A percentile compares a stretch with the other conserved stretches of the same genome.
Conservation (phyloP, 2,113 vertebrate genomes). For the Ivindomyrus marchei region DNA sequence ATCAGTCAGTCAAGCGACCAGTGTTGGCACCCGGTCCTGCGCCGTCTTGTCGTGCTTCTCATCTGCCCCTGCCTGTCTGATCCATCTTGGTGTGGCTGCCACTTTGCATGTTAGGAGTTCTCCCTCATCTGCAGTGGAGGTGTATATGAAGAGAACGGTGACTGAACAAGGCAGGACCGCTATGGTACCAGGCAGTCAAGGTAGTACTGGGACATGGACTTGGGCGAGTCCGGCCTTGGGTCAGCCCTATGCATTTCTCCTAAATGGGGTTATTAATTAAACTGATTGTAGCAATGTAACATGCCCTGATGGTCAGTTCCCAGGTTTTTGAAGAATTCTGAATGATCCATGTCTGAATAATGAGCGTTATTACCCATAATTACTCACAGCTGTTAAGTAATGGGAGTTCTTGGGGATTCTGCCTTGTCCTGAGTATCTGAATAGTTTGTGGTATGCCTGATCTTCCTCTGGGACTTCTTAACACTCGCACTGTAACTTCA, state of each 20-base stretch:
- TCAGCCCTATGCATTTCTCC: background rate
- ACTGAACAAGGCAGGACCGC: background rate
- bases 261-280: background rate
- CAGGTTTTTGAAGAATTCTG: background rate
- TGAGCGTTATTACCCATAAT: background rate
- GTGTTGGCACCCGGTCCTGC: background rate
- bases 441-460: background rate
- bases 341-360: background rate
- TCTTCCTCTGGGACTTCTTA: background rate
- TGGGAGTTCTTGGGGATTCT: background rate
- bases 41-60: background rate
- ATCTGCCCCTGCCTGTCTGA: background rate
- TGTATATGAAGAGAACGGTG: background rate
- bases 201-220: background rate
- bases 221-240: background rate
- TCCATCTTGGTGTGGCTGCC: background rate
- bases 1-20: background rate
- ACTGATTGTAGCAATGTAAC: background rate
- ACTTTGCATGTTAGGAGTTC: background rate
- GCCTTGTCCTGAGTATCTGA: background rate
- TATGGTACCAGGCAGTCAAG: background rate
- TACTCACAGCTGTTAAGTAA: background rate
- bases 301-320: background rate
- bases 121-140: background rate
- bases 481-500: background rate